These are phyloP conservation scores for Lemur catta DNA, from an alignment of 2,797 vertebrate genomes.

Conservation along the genomic window DNA sequence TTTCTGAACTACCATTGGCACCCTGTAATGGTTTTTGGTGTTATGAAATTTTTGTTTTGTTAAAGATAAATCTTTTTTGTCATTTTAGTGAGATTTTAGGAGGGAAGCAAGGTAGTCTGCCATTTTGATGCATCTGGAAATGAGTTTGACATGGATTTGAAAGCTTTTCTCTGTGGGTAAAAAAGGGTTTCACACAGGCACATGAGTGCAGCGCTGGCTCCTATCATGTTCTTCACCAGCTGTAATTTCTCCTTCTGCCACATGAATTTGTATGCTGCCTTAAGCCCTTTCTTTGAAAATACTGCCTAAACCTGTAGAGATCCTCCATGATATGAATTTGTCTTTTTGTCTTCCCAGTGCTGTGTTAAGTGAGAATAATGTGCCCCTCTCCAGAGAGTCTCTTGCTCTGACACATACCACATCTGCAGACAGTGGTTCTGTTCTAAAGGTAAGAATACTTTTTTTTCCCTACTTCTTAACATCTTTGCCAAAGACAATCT, in stretches of 20 bases:
- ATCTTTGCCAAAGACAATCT: constrained; percentile 39
- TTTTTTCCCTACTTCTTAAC: neutral
- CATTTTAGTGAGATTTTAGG: neutral
- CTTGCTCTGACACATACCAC: constrained; percentile 47
- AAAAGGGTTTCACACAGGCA: neutral
- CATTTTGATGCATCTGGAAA: neutral
- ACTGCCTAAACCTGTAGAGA: neutral
- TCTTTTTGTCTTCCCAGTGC: constrained; percentile 73
- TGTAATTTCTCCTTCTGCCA: neutral
- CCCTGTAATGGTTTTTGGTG: neutral
- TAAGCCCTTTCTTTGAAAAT: neutral
- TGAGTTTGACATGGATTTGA: neutral
- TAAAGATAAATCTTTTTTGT: constrained; percentile 1
- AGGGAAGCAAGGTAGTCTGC: neutral
- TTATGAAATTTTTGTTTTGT: neutral
- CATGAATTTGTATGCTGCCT: neutral
- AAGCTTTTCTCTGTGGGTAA: neutral
- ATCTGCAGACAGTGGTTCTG: constrained; percentile 67
- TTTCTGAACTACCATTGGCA: neutral
- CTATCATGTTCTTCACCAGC: neutral
- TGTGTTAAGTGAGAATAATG: constrained; percentile 65
- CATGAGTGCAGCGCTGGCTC: neutral
- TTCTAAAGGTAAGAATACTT: constrained; percentile 83
- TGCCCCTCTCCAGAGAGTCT: constrained; percentile 66
- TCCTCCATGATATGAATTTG: neutral